phyloP scores from a whole-genome alignment of 2,797 vertebrate species.

The Notamacropus eugenii region DNA sequence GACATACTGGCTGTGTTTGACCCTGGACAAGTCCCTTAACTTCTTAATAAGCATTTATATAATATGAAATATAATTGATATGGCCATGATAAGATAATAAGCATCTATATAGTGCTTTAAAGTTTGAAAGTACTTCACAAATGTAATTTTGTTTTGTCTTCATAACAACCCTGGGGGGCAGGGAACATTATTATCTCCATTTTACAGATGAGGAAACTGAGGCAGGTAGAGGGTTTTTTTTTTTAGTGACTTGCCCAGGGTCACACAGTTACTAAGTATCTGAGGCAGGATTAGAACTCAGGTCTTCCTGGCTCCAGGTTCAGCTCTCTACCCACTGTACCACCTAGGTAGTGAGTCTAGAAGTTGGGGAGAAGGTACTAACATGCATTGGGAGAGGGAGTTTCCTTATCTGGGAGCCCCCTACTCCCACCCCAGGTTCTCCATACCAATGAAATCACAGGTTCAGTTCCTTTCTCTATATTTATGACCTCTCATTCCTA shows the following conservation, averaged over 20 bases:
- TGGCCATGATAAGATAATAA: not conserved
- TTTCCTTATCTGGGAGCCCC: not conserved
- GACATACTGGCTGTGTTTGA: not conserved
- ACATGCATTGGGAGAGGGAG: not conserved
- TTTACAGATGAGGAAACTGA: not conserved
- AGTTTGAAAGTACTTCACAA: not conserved
- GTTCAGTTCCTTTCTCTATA: not conserved
- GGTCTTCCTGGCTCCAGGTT: not conserved
- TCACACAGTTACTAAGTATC: not conserved
- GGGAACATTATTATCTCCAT: not conserved
- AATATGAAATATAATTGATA: not conserved
- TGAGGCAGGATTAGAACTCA: not conserved
- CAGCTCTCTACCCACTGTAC: not conserved
- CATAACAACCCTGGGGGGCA: not conserved
- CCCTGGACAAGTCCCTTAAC: not conserved
- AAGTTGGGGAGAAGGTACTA: not conserved
- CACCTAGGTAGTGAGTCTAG: not conserved
- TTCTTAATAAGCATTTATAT: not conserved
- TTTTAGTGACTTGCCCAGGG: not conserved
- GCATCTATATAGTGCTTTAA: not conserved
- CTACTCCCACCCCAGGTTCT: no score
- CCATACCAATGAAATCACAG: not conserved
- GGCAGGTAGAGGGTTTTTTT: not conserved
- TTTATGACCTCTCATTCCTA: not conserved
- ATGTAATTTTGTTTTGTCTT: not conserved